Evolutionary conservation across 2,888 invertebrate species (phyloP), one percentile per base, ranked within the genome.

Genomic region (Apodemia zela): DNA sequence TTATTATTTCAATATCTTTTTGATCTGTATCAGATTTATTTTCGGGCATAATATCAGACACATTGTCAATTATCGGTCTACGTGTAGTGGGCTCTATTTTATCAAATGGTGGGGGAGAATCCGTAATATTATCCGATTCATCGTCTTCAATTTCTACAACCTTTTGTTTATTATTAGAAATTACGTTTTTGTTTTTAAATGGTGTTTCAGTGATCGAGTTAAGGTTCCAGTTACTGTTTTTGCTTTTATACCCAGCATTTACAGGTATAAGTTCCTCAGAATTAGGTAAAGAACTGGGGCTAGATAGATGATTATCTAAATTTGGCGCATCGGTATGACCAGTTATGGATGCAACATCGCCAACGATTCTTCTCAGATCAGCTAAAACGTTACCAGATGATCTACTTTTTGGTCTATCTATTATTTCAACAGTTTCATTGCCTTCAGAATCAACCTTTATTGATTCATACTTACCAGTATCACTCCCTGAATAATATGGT

Each of bases 211-310:
- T 90, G 17, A 91, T 90, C 0, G 89, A 89, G 64, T 91, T 91
- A 10, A 84, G 73, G 67, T 90, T 90, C 71, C 83, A 82, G 62
- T 89, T 89, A 62, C 77, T 90, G 65, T 90, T 89, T 76, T 90
- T 90, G 62, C 90, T 90, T 64, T 90, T 91, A 67, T 91, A 89
- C 0, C 86, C 89, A 6, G 83, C 80, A 61, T 89, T 90, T 0
- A 90, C 86, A 13, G 87, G 89, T 61, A 91, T 85, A 10, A 91
- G 71, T 69, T 91, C 90, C 67, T 91, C 90, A 0, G 90, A 90
- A 59, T 89, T 87, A 2, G 87, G 80, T 63, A 84, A 81, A 49
- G 77, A 78, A 8, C 82, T 78, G 4, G 82, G 66, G 8, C 68
- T 73, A 0, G 71, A 69, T 1, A 71, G 68, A n/a, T 73, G 75